A percentile compares a stretch with the other conserved stretches of the same genome.
phyloP scores from a whole-genome alignment of 2,113 vertebrate species.

The Mesocricetus auratus region DNA sequence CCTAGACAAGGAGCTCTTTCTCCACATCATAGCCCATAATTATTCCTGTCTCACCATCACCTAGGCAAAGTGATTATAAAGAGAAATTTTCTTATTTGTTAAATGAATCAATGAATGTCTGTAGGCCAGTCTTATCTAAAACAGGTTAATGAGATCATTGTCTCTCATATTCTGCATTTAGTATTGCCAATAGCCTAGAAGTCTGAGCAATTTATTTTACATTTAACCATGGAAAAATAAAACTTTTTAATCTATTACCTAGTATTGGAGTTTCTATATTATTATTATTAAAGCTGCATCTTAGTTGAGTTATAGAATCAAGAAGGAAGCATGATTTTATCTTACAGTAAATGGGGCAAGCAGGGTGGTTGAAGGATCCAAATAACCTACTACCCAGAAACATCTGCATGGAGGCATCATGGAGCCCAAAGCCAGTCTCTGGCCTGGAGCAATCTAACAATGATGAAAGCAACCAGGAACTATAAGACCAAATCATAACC shows the following conservation, averaged over 20 bases:
- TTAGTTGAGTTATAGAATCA: background rate
- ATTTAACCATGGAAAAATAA: background rate
- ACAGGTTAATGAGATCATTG: constrained; percentile 29
- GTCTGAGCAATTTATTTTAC: background rate
- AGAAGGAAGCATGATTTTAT: background rate
- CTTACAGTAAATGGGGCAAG: background rate
- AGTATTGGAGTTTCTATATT: background rate
- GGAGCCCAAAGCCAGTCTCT: background rate
- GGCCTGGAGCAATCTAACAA: background rate
- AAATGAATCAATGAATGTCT: constrained; percentile 9
- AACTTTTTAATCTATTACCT: background rate
- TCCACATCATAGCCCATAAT: background rate
- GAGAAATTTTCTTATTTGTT: background rate
- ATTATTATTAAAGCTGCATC: background rate
- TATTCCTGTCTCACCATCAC: background rate
- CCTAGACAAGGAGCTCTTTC: background rate
- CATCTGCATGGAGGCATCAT: background rate
- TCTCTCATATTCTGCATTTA: constrained; percentile 26
- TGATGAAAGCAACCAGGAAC: background rate
- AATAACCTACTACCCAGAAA: background rate
- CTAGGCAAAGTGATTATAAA: background rate
- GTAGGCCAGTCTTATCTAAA: constrained; percentile 15
- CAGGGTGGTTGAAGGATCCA: background rate
- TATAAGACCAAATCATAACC: background rate
- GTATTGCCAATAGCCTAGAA: no score